Evolutionary conservation across 2,797 vertebrate genomes (phyloP), one percentile per base, ranked within the genome.

Genomic region (Oryzias sinensis): DNA sequence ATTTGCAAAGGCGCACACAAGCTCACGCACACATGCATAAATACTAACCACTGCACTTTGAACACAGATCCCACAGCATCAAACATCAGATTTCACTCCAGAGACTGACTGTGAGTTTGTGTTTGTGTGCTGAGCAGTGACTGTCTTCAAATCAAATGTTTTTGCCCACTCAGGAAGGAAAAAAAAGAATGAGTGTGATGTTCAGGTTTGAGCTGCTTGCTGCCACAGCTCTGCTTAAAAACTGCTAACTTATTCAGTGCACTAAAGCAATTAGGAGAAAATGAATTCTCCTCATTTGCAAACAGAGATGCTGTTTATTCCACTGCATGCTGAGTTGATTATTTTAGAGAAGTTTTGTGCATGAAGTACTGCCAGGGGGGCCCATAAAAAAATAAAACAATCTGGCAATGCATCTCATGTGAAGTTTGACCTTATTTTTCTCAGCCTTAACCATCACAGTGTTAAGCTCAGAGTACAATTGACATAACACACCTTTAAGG

Each of bases 231-330:
- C 41, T 43, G 64, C 65, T 52, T 62, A 27, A 68, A 72, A 68
- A 60, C 65, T 56, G 59, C 64, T 77, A 59, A 62, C 33, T 58
- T 68, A 63, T 83, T 77, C 59, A 64, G 37, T 54, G 48, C 65
- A 66, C 66, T 64, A 66, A 70, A 59, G 72, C 70, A 68, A 77
- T 80, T 76, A 70, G 51, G 48, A 70, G 56, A 54, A 79, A 74
- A 76, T 75, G 3, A 74, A 73, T 63, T 77, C 53, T 57, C 29
- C 37, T 49, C 33, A 49, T 70, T 67, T 22, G 33, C 60, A 56
- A 56, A 54, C 44, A 45, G 33, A 57, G 49, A 56, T 74, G 62
- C 53, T 69, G 50, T 78, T 77, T 67, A 69, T 62, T 55, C 37
- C 61, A 59, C n/a, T 43, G 58, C 43, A 57, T 55, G 51, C 41